Base-by-base conservation (phyloP, 2,888 invertebrate species). In the Eueremaeus valkanovi region DNA sequence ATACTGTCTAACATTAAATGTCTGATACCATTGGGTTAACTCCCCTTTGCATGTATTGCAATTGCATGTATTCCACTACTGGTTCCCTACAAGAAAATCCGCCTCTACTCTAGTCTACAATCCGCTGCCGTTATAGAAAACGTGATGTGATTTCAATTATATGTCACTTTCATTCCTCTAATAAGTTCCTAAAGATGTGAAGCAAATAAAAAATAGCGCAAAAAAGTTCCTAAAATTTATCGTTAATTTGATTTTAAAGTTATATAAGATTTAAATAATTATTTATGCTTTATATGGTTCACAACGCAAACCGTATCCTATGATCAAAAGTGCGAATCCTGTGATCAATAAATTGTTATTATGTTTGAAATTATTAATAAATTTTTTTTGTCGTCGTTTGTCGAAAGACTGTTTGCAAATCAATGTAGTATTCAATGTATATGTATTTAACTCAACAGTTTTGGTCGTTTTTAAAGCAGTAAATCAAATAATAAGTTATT, bases 1-100 rank as follows among this genome's bases (percentile, higher is more conserved):
- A 42, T 45, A 42, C 45, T 42, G 70, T 27, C 70, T 70, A 31
- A 45, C 70, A 45, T 42, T 70, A 45, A 70, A 70, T 70, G 70
- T 70, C 45, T 70, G 70, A 70, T 70, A 70, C 70, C 45, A 70
- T 42, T 70, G 70, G 70, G 70, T 70, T 70, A 70, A 70, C 70
- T 70, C 70, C 70, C 70, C 70, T 36, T 63, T 58, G 27, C 29
- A n/a, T n/a, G n/a, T n/a, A n/a, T n/a, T 18, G 45, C 29, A 61
- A 70, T 70, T 70, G 70, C 27, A 70, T 70, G 40, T n/a, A 58
- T 31, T 49, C 66, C 42, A 70, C 70, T 45, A 70, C 70, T 70
- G 70, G 70, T 70, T 70, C 70, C 70, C 70, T 70, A 42, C 45
- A 70, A 70, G 70, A 70, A 24, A 66, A 70, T 42, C 70, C 70